These are phyloP conservation scores for Ptychadena robeensis DNA, from an alignment of 2,797 vertebrate species.

Conservation along the genomic window DNA sequence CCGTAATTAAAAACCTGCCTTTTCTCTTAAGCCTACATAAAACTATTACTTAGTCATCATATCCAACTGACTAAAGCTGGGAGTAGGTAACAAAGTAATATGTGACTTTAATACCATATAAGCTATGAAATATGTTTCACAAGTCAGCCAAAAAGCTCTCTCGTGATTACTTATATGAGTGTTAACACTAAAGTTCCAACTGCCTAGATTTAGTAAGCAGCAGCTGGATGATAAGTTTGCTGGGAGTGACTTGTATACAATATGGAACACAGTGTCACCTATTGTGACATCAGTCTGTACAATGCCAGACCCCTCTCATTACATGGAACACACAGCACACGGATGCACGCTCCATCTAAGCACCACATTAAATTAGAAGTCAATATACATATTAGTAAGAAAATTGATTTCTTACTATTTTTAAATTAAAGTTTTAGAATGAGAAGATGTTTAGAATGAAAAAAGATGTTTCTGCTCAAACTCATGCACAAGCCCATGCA, in stretches of 20 bases:
- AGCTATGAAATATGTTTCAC: not conserved
- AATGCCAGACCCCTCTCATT: conserved; percentile 21
- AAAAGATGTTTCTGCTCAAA: too few relatives aligned
- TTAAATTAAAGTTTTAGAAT: too few relatives aligned
- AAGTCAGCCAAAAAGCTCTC: conserved; percentile 34
- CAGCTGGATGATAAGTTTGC: conserved; percentile 16
- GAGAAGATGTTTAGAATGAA: too few relatives aligned
- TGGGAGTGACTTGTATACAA: conserved; percentile 24
- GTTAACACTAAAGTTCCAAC: conserved; percentile 32
- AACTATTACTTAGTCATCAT: not conserved
- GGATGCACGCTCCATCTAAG: conserved; percentile 10
- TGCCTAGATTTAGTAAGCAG: conserved; percentile 19
- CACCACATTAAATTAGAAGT: not conserved
- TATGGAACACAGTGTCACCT: conserved; percentile 8
- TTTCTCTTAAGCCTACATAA: not conserved
- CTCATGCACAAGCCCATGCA: too few relatives aligned
- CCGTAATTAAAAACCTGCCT: not conserved
- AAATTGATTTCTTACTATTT: too few relatives aligned
- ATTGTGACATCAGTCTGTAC: conserved; percentile 42
- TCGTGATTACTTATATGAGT: conserved; percentile 18
- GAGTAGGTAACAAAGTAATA: conserved; percentile 8
- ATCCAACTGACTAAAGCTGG: conserved; percentile 21
- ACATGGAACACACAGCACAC: conserved; percentile 22
- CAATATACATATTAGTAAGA: not conserved
- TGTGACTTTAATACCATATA: conserved; percentile 46